A percentile compares a stretch with the other conserved stretches of the same genome.
These are phyloP conservation scores for Mantis religiosa DNA, from an alignment of 2,888 invertebrate genomes.

Conservation along the genomic window DNA sequence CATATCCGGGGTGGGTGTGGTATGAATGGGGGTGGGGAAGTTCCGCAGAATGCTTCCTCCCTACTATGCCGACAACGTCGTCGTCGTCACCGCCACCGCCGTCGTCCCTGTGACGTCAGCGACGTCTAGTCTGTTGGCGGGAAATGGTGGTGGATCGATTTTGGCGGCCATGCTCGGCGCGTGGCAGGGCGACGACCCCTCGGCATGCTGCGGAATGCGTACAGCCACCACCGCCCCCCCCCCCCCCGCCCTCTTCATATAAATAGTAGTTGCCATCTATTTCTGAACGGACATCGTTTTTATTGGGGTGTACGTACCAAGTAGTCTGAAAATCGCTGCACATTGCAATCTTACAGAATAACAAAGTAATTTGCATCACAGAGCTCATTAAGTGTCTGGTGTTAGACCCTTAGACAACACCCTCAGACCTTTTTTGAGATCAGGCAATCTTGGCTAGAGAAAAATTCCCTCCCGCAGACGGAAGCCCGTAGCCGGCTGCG, in stretches of 20 bases:
- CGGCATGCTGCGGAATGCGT: neutral
- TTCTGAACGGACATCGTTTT: neutral
- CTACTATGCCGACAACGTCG: constrained; percentile 50
- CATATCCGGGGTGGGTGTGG: neutral
- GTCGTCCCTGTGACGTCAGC: neutral
- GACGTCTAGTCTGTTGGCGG: neutral
- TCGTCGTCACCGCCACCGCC: constrained; percentile 32
- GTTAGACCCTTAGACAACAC: no score
- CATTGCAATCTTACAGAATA: no score
- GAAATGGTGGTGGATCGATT: neutral
- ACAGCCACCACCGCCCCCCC: no score
- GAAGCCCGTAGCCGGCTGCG: no score
- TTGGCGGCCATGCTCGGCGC: constrained; percentile 17
- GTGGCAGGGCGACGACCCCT: constrained; percentile 16
- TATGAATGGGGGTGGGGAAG: constrained; percentile 2
- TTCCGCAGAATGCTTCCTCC: constrained; percentile 34
- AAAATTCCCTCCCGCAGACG: no score
- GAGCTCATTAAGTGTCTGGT: no score
- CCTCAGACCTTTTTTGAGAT: no score
- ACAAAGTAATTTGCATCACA: no score
- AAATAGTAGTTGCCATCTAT: neutral
- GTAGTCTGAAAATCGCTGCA: no score
- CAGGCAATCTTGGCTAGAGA: no score
- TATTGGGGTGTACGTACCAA: neutral
- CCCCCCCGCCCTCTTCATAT: neutral